Evolutionary conservation across 2,888 invertebrate species (phyloP), one percentile per base, ranked within the genome.

Genomic region (Brachyopa scutellaris): DNA sequence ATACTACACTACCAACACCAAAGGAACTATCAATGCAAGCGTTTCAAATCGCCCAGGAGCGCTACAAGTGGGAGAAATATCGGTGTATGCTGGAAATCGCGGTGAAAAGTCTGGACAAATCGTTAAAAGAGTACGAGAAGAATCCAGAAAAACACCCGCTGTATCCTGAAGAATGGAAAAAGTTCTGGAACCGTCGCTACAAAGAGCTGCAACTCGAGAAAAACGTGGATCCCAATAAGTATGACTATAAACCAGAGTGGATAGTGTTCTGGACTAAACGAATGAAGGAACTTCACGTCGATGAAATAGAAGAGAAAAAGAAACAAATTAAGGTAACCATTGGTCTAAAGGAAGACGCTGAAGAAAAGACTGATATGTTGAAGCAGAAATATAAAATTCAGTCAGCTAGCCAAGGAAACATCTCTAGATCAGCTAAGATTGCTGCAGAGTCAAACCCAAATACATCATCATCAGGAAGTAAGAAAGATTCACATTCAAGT

Each of bases 241-340:
- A 96, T 87, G 96, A 97, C 87, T 97, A 96, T 88, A 96, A 96
- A 85, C 95, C 96, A 0, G 97, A 97, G 87, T 97, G 97, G 97
- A 96, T 96, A 61, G 91, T 93, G 57, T 96, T 93, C 88, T 97
- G 97, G 97, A 95, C 95, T 86, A 93, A 93, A 74, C 93, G 95
- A 8, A 95, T 96, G 94, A 93, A 94, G 66, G 95, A 96, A 84
- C 89, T 97, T 5, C 95, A 96, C 87, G 92, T 93, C 23, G 93
- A 93, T 9, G 94, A 96, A 86, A 87, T 96, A 2, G 93, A 93
- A 66, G 90, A 91, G 11, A 92, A 93, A 72, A 93, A 95, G 84
- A 92, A 93, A 61, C 95, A 95, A 84, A 92, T 96, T 6, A 93
- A 94, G 85, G 92, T 93, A 62, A 91, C 93, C 89, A 88, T 92